Evolutionary conservation across 2,888 invertebrate species (phyloP), one percentile per base, ranked within the genome.

Genomic region (Rotaria socialis): DNA sequence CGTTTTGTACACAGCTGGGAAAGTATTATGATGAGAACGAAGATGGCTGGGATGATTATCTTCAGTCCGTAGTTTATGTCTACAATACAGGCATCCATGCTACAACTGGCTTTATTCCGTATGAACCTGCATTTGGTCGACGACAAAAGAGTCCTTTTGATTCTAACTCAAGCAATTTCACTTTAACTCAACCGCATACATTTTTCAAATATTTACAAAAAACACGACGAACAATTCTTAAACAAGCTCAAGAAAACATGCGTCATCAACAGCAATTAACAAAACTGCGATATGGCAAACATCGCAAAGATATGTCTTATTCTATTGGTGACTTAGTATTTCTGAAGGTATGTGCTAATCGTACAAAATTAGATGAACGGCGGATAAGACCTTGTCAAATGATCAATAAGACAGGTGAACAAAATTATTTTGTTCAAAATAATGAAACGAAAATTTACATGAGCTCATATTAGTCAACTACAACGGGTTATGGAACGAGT

Each of bases 21-120:
- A 75, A 75, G 35, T 75, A 75, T 22, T 75, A 75, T 41, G 75
- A 75, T 75, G 75, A 75, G 43, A 75, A 75, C 19, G n/a, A 75
- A 27, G 22, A 35, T 43, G 75, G 22, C 6, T 75, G 75, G 43
- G 75, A 75, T 43, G 35, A 41, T 16, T 75, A 75, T 75, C 35
- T 75, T 35, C 75, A 3, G 8, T 75, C 75, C 43, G 41, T 75
- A 8, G 75, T 75, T 11, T 75, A 75, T 75, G 75, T 43, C 6
- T 75, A 43, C 16, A 75, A 75, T 7, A 75, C 43, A 6, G 19
- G 43, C 2, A 43, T 7, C 16, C 75, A 75, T 41, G 75, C 75
- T 10, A 75, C 75, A 22, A 75, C 75, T 43, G 35, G 75, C 5
- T 75, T 11, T 43, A 24, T 41, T 8, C 75, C 75, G 43, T 75